These are phyloP conservation scores for Drosophila merina DNA, from an alignment of 2,888 invertebrate species.

Conservation along the genomic window DNA sequence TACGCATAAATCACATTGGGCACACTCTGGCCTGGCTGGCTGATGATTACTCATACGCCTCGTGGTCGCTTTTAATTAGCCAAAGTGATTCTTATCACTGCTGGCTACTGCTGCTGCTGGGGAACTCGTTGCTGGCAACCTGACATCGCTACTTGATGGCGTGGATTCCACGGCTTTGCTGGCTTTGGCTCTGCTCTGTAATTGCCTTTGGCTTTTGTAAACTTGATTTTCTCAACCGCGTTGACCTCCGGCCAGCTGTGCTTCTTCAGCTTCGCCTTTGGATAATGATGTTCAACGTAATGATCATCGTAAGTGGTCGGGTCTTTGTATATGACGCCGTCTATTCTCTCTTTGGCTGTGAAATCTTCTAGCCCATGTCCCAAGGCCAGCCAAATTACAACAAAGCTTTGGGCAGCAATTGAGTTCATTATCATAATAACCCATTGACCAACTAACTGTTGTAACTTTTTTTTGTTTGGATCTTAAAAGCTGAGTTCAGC, in stretches of 20 bases:
- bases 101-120: slow-evolving; percentile 38
- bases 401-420: slow-evolving; percentile 61
- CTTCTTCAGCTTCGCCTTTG: slow-evolving; percentile 34
- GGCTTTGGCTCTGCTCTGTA: slow-evolving; percentile 22
- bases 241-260: slow-evolving; percentile 68
- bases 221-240: slow-evolving; percentile 71
- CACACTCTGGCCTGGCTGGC: slow-evolving; percentile 32
- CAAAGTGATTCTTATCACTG: slow-evolving; percentile 51
- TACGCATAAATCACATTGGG: slow-evolving; percentile 48
- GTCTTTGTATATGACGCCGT: slow-evolving; percentile 66
- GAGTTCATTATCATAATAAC: slow-evolving; percentile 81
- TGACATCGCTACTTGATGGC: slow-evolving; percentile 10
- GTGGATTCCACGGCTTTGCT: neutral
- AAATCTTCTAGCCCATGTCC: slow-evolving; percentile 67
- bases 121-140: slow-evolving; percentile 1
- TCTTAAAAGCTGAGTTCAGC: neutral
- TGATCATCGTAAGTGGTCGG: slow-evolving; percentile 48
- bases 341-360: slow-evolving; percentile 65
- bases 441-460: slow-evolving; percentile 72
- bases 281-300: slow-evolving; percentile 25
- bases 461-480: slow-evolving; percentile 35
- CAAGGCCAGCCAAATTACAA: slow-evolving; percentile 65
- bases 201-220: slow-evolving; percentile 54
- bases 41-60: slow-evolving; percentile 38
- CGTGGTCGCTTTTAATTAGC: slow-evolving; percentile 53